Conservation (phyloP, 1,140 invertebrate genomes). For the Bicyclus anynana region DNA sequence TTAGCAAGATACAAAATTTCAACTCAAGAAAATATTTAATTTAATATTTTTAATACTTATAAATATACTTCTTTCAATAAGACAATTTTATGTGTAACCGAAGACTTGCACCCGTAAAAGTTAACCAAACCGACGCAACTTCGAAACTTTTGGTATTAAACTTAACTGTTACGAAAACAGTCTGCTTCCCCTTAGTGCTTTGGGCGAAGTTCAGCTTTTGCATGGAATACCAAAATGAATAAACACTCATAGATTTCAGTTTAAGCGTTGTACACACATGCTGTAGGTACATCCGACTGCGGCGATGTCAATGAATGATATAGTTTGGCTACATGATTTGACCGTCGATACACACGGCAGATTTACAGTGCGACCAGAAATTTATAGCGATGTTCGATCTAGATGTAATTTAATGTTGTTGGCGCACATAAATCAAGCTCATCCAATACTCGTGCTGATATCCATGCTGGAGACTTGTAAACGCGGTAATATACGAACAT, state of each 20-base stretch:
- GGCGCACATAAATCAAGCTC: conserved; percentile 67
- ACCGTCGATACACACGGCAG: conserved; percentile 65
- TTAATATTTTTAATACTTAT: no score
- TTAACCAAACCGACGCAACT: not conserved
- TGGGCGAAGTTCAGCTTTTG: not conserved
- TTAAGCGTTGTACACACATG: conserved; percentile 9
- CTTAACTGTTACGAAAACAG: not conserved
- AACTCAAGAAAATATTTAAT: no score
- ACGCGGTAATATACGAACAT: conserved; percentile 29
- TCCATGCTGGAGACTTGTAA: conserved; percentile 46
- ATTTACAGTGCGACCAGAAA: conserved; percentile 70
- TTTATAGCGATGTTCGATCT: conserved; percentile 73
- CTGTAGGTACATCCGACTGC: conserved; percentile 20
- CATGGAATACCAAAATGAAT: conserved; percentile 2
- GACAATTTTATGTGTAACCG: no score
- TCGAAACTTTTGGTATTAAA: not conserved
- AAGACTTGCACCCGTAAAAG: no score
- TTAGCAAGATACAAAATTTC: not conserved
- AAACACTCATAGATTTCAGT: conserved; percentile 17
- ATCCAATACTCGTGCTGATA: conserved; percentile 58
- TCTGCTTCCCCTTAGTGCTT: not conserved
- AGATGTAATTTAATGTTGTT: conserved; percentile 75
- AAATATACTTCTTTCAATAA: no score
- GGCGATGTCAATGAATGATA: conserved; percentile 51
- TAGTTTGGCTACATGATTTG: conserved; percentile 67